Evolutionary conservation across 2,113 vertebrate genomes (phyloP).

Genomic region (Caloenas nicobarica): DNA sequence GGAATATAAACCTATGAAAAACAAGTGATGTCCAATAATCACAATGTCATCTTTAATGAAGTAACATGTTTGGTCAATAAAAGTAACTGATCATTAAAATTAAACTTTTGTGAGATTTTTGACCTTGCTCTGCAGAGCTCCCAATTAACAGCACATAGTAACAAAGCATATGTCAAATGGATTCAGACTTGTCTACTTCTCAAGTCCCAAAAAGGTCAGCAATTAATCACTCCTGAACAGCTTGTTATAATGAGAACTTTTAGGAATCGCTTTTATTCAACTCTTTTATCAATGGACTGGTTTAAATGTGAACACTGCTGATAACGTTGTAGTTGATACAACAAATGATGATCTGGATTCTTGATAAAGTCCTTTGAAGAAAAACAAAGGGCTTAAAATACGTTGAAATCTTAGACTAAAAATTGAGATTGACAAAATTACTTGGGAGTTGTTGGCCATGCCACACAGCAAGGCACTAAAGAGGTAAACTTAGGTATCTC

Average conservation of each 20-base stretch:
- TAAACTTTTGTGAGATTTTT: neutral
- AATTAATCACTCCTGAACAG: neutral
- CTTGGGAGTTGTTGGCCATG: neutral
- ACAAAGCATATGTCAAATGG: neutral
- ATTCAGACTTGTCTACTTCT: neutral
- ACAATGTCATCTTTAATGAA: neutral
- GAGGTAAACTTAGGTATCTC: neutral
- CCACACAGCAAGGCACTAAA: neutral
- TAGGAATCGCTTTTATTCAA: neutral
- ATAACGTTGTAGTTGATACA: neutral
- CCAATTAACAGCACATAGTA: neutral
- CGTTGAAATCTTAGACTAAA: neutral
- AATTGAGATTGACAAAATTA: neutral
- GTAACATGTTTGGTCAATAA: neutral
- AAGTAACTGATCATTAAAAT: neutral
- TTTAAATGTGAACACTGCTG: neutral
- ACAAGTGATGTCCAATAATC: neutral
- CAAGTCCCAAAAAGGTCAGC: neutral
- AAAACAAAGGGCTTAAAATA: neutral
- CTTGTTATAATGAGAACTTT: neutral
- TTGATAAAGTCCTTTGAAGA: neutral
- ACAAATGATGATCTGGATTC: neutral
- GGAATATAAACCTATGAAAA: neutral
- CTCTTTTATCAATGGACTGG: neutral
- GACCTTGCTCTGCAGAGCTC: neutral